A percentile compares a stretch with the other conserved stretches of the same genome.
phyloP scores from a whole-genome alignment of 2,113 vertebrate genomes.

The Raja brachyura region DNA sequence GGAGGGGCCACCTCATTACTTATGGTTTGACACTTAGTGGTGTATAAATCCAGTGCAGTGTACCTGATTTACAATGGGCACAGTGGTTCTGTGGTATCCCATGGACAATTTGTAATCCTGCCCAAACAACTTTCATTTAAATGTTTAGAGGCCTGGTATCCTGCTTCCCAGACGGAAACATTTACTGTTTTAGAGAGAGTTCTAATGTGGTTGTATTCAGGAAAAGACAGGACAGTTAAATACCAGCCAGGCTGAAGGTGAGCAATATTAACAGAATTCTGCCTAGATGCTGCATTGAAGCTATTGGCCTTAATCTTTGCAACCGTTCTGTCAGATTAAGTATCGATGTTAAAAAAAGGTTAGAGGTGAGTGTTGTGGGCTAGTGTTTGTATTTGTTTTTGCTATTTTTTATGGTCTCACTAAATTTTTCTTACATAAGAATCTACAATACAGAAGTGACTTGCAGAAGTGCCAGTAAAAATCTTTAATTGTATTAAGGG shows the following conservation, averaged over 20 bases:
- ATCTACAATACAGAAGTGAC: too few species aligned
- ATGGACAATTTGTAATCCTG: conserved; percentile 8
- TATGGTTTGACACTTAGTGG: conserved; percentile 15
- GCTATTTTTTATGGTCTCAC: neutral
- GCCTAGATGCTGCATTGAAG: neutral
- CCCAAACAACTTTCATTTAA: neutral
- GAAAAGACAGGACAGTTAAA: neutral
- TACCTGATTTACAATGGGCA: conserved; percentile 26
- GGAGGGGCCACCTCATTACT: neutral
- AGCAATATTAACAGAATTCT: neutral
- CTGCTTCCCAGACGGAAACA: neutral
- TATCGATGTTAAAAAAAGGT: neutral
- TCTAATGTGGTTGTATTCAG: neutral
- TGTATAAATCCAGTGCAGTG: conserved; percentile 23
- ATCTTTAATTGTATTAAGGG: neutral
- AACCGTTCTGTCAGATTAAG: neutral
- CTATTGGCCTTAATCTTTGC: neutral
- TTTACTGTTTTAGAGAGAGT: neutral
- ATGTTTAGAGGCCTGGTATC: neutral
- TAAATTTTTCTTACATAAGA: neutral
- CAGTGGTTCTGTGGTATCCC: conserved; percentile 2
- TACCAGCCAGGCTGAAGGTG: neutral
- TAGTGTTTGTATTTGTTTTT: too few species aligned
- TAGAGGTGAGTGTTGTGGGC: too few species aligned
- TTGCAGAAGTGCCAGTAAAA: neutral